Percentiles rank a stretch among this genome's conserved stretches.
phyloP scores from a whole-genome alignment of 2,113 vertebrate species.

The Sakesphorus luctuosus region DNA sequence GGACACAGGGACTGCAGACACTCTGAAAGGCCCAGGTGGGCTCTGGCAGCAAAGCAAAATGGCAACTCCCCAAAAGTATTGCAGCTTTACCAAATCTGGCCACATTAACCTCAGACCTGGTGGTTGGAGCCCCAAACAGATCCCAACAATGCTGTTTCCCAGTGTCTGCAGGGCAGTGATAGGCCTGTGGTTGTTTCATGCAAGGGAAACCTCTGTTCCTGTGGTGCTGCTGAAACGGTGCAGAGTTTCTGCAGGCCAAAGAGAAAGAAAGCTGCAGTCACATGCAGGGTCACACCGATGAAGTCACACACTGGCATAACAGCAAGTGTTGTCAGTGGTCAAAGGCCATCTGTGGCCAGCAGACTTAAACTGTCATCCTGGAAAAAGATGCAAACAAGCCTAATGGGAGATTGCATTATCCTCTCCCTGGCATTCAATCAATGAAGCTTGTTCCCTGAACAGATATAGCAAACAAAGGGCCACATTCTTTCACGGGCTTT shows the following conservation, averaged over 20 bases:
- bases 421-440: conserved; percentile 44
- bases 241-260: conserved; percentile 1
- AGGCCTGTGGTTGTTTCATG: neutral
- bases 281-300: conserved; percentile 62
- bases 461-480: conserved; percentile 43
- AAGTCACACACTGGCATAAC: conserved; percentile 69
- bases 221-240: neutral
- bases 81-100: neutral
- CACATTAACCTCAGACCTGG: neutral
- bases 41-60: neutral
- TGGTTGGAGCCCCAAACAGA: neutral
- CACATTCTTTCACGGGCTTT: conserved; percentile 12
- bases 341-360: conserved; percentile 69
- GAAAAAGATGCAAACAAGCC: conserved; percentile 59
- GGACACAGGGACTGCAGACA: neutral
- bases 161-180: neutral
- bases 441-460: conserved; percentile 40
- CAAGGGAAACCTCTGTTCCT: neutral
- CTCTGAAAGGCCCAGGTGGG: neutral
- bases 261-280: conserved; percentile 60
- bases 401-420: conserved; percentile 55
- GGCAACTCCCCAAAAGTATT: neutral
- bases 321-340: conserved; percentile 64
- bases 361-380: conserved; percentile 51
- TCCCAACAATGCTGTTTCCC: neutral